Conservation (phyloP, 1,140 invertebrate species). For the Macrostomum lignano region DNA sequence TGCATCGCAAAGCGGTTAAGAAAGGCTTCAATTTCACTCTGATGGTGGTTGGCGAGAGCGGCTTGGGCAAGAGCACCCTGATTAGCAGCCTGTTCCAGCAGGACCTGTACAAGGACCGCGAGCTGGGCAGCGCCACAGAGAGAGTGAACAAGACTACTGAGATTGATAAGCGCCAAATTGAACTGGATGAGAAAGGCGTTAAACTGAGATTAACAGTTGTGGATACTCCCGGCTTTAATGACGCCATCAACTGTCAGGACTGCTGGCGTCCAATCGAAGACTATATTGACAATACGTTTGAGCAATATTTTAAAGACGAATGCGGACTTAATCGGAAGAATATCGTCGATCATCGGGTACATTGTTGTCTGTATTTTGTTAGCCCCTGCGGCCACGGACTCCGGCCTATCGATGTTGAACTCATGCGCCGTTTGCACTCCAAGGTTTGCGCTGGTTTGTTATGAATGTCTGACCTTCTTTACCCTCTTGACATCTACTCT, state of each 20-base stretch:
- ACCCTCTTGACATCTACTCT: too few relatives aligned
- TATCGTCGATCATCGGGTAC: conserved; percentile 27
- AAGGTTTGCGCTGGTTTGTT: too few relatives aligned
- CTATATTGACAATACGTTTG: conserved; percentile 27
- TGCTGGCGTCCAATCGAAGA: conserved; percentile 18
- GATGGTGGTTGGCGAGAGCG: conserved; percentile 31
- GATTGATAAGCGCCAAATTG: conserved; percentile 8
- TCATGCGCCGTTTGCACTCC: too few relatives aligned
- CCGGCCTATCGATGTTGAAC: too few relatives aligned
- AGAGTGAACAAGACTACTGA: conserved; percentile 7
- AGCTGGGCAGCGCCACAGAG: neutral
- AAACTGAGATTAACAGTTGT: conserved; percentile 21
- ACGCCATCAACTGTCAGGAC: conserved; percentile 26
- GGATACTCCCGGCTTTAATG: conserved; percentile 25
- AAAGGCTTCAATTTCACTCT: conserved; percentile 32
- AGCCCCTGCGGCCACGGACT: conserved; percentile 36
- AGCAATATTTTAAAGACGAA: conserved; percentile 24
- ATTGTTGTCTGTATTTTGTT: conserved; percentile 29
- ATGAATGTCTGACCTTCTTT: too few relatives aligned
- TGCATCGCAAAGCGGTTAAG: conserved; percentile 30
- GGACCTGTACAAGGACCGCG: conserved; percentile 23
- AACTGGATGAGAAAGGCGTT: conserved; percentile 21
- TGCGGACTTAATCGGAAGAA: conserved; percentile 26
- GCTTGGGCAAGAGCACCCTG: conserved; percentile 29
- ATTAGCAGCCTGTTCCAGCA: conserved; percentile 29